These are phyloP conservation scores for Allacma fusca DNA, from an alignment of 2,888 invertebrate species.

Conservation along the genomic window DNA sequence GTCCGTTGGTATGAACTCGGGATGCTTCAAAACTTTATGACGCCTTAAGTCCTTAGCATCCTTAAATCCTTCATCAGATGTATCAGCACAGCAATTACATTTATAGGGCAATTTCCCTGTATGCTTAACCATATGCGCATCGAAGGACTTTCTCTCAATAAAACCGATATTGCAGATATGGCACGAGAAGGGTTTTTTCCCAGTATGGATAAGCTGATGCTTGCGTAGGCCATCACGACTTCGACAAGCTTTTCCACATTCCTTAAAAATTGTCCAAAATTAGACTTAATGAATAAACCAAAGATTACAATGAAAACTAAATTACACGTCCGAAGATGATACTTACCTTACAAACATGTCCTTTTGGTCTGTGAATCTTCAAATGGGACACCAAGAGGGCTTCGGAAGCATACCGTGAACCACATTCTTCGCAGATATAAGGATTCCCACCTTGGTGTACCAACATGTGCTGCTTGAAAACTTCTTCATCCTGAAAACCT, in stretches of 20 bases:
- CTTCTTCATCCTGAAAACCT: conserved; percentile 20
- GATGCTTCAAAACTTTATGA: conserved; percentile 47
- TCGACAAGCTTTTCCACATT: conserved; percentile 50
- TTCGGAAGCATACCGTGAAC: conserved; percentile 39
- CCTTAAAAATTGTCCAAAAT: conserved; percentile 39
- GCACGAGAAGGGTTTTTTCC: conserved; percentile 43
- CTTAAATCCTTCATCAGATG: conserved; percentile 47
- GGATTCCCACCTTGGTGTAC: conserved; percentile 45
- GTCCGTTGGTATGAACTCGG: conserved; percentile 39
- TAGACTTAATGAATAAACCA: no score
- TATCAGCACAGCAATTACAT: conserved; percentile 35
- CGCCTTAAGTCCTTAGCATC: conserved; percentile 49
- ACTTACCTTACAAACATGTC: conserved; percentile 46
- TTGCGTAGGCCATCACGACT: conserved; percentile 46
- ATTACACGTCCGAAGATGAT: no score
- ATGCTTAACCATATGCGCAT: conserved; percentile 48
- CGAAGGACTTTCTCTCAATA: conserved; percentile 46
- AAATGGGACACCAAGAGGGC: conserved; percentile 46
- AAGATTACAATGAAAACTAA: no score
- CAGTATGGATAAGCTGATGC: conserved; percentile 36
- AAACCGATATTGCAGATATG: conserved; percentile 43
- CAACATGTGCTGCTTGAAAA: conserved; percentile 25
- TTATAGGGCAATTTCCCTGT: conserved; percentile 46
- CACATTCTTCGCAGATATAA: conserved; percentile 48
- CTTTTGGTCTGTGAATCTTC: conserved; percentile 48